Evolutionary conservation across 2,797 vertebrate species (phyloP).

Genomic region (Pangasius larnaudii): DNA sequence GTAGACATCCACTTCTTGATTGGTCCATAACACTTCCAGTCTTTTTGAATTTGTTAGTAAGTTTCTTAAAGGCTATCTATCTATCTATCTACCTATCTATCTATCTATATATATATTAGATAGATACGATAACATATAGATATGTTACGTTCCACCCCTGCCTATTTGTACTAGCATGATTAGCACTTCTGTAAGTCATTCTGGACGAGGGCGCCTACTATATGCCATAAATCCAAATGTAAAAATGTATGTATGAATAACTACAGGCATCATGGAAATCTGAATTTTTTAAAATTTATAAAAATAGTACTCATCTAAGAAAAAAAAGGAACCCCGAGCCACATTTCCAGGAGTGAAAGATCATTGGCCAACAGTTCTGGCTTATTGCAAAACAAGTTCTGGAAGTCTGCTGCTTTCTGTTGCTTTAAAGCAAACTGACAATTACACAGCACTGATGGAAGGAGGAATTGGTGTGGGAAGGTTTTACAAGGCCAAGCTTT

Average conservation of each 20-base stretch:
- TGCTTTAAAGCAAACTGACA: slow-evolving; percentile 67
- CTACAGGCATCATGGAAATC: neutral
- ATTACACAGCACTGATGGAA: slow-evolving; percentile 67
- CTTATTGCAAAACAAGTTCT: slow-evolving; percentile 61
- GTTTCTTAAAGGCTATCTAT: too few species aligned
- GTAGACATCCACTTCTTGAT: too few species aligned
- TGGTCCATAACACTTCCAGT: too few species aligned
- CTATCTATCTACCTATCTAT: too few species aligned
- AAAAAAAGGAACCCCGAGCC: neutral
- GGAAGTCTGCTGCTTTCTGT: slow-evolving; percentile 49
- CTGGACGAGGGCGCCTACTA: neutral
- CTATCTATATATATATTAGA: too few species aligned
- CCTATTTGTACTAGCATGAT: slow-evolving; percentile 2
- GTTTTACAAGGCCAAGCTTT: slow-evolving; percentile 72
- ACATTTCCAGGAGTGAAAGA: neutral
- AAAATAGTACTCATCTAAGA: neutral
- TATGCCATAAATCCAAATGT: neutral
- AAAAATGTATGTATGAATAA: neutral
- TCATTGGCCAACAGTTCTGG: slow-evolving; percentile 53
- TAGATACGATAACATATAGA: too few species aligned
- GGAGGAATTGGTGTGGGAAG: slow-evolving; percentile 69
- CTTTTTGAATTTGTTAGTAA: too few species aligned
- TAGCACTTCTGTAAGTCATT: neutral
- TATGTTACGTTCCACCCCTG: neutral
- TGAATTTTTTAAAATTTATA: neutral